Evolutionary conservation across 1,140 invertebrate genomes (phyloP).

Genomic region (Limonius californicus): DNA sequence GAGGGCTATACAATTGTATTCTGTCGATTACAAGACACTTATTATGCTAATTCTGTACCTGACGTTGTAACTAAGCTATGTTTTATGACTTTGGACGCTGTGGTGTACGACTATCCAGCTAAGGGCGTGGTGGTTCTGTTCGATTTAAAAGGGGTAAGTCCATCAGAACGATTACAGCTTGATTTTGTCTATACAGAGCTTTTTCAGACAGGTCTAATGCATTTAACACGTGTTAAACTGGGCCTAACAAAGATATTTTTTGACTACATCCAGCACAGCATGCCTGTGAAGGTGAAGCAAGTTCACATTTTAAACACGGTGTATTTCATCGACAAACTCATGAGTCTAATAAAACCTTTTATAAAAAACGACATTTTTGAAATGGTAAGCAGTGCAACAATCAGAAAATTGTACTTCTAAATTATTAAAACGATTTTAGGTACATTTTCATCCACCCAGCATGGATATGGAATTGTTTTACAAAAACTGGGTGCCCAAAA

Average conservation of each 20-base stretch:
- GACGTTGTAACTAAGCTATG: slow-evolving; percentile 58
- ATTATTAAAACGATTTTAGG: no score
- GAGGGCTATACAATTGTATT: slow-evolving; percentile 60
- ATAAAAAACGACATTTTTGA: slow-evolving; percentile 62
- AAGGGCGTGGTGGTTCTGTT: slow-evolving; percentile 57
- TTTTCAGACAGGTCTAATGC: slow-evolving; percentile 48
- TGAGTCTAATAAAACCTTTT: slow-evolving; percentile 59
- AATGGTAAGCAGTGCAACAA: slow-evolving; percentile 54
- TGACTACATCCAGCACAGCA: slow-evolving; percentile 53
- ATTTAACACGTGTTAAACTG: slow-evolving; percentile 54
- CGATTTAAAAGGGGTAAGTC: slow-evolving; percentile 56
- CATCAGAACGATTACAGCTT: not conserved
- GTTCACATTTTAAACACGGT: slow-evolving; percentile 63
- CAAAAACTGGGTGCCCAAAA: no score
- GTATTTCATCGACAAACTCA: slow-evolving; percentile 60
- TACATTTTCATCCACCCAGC: no score
- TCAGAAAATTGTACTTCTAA: no score
- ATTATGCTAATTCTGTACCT: slow-evolving; percentile 57
- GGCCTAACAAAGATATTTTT: slow-evolving; percentile 47
- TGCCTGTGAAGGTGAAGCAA: slow-evolving; percentile 58
- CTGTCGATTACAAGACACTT: slow-evolving; percentile 55
- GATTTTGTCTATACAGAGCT: no score
- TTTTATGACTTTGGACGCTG: slow-evolving; percentile 57
- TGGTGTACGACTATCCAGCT: slow-evolving; percentile 38
- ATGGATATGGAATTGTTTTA: no score